Conservation (phyloP, 2,113 vertebrate species). For the Conger conger region DNA sequence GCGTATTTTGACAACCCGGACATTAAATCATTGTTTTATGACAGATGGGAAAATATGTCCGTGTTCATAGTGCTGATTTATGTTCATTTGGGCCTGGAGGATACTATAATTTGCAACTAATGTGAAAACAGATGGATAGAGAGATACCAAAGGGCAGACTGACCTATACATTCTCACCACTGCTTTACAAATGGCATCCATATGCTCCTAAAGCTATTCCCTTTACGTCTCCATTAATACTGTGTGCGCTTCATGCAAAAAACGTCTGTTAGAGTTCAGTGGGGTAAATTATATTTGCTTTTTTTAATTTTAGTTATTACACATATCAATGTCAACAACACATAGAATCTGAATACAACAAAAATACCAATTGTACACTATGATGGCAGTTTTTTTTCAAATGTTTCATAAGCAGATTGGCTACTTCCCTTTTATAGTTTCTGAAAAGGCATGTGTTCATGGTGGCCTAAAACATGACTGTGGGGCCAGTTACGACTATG, state of each 20-base stretch:
- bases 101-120: slow-evolving; percentile 91
- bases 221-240: slow-evolving; percentile 73
- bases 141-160: slow-evolving; percentile 85
- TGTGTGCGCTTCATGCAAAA: slow-evolving; percentile 25
- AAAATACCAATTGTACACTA: slow-evolving; percentile 28
- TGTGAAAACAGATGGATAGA: slow-evolving; percentile 99
- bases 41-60: slow-evolving; percentile 93
- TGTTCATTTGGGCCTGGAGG: slow-evolving; percentile 93
- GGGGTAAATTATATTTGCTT: slow-evolving; percentile 25
- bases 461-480: slow-evolving; percentile 57
- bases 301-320: not conserved
- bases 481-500: slow-evolving; percentile 58
- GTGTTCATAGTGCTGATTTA: slow-evolving; percentile 91
- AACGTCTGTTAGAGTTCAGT: slow-evolving; percentile 41
- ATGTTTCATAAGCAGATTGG: slow-evolving; percentile 15
- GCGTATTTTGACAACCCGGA: slow-evolving; percentile 92
- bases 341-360: not conserved
- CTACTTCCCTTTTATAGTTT: not conserved
- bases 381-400: slow-evolving; percentile 36
- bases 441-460: not conserved
- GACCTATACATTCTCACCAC: slow-evolving; percentile 80
- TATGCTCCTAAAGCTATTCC: slow-evolving; percentile 77
- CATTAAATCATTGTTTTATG: slow-evolving; percentile 99
- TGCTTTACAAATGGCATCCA: slow-evolving; percentile 93
- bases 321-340: not conserved